Conservation (phyloP, 2,888 invertebrate genomes). For the Buathra laborator region DNA sequence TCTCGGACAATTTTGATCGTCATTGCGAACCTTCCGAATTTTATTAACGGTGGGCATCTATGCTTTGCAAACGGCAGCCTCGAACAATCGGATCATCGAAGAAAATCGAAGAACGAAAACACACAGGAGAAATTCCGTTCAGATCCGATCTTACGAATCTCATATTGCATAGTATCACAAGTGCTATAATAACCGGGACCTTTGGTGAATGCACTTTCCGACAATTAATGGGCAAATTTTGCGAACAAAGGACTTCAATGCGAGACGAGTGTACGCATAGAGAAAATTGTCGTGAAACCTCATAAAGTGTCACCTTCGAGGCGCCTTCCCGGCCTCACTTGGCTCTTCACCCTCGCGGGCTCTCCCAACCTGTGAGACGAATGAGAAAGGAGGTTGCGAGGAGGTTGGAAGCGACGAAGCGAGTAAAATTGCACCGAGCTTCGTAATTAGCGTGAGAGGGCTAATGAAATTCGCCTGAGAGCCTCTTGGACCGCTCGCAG, state of each 20-base stretch:
- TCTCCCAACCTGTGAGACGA: constrained; percentile 24
- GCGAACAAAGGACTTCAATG: constrained; percentile 7
- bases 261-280: neutral
- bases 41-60: too few species aligned
- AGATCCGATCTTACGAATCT: neutral
- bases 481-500: constrained; percentile 17
- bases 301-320: constrained; percentile 12
- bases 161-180: neutral
- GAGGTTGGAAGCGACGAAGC: constrained; percentile 27
- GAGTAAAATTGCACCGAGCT: constrained; percentile 51
- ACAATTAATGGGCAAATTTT: neutral
- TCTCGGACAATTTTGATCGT: too few species aligned
- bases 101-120: neutral
- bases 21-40: too few species aligned
- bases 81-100: too few species aligned
- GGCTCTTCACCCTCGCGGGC: constrained; percentile 5
- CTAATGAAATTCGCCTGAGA: constrained; percentile 59
- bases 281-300: neutral
- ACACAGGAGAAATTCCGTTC: neutral
- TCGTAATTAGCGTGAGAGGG: constrained; percentile 38
- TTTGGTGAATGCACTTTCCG: constrained; percentile 18
- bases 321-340: constrained; percentile 1
- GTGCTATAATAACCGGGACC: neutral
- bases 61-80: too few species aligned
- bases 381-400: constrained; percentile 14